Evolutionary conservation across 2,888 invertebrate genomes (phyloP).

Genomic region (Seira ritae): DNA sequence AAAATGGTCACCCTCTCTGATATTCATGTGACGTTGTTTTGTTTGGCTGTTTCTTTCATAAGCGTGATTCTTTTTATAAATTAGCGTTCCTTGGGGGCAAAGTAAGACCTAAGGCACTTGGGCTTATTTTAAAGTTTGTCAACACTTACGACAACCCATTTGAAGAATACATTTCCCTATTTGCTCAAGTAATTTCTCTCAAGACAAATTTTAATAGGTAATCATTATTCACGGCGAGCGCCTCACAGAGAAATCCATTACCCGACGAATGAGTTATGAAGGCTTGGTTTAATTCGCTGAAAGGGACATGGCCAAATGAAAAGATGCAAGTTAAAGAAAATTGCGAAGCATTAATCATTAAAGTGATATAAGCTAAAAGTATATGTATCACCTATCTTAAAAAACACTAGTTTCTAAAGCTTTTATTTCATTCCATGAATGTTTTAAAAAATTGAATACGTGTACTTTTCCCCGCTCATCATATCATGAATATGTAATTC

Average conservation of each 20-base stretch:
- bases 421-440: not conserved
- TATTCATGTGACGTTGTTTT: not conserved
- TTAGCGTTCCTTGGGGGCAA: not conserved
- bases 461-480: slow-evolving; percentile 1
- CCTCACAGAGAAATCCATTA: slow-evolving; percentile 2
- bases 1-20: not conserved
- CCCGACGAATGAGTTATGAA: not conserved
- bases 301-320: not conserved
- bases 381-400: not conserved
- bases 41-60: not conserved
- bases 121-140: slow-evolving; percentile 4
- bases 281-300: slow-evolving; percentile 7
- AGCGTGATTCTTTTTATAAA: not conserved
- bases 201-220: slow-evolving; percentile 23
- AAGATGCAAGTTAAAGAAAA: slow-evolving; percentile 1
- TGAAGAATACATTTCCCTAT: not conserved
- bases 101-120: not conserved
- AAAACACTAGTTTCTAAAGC: not conserved
- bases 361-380: not conserved
- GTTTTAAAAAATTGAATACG: slow-evolving; percentile 10
- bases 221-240: slow-evolving; percentile 6
- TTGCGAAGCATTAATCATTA: slow-evolving; percentile 14
- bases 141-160: not conserved
- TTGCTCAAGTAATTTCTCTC: slow-evolving; percentile 8
- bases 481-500: slow-evolving; percentile 55